phyloP scores from a whole-genome alignment of 1,140 invertebrate species.

The Teleopsis dalmanni region DNA sequence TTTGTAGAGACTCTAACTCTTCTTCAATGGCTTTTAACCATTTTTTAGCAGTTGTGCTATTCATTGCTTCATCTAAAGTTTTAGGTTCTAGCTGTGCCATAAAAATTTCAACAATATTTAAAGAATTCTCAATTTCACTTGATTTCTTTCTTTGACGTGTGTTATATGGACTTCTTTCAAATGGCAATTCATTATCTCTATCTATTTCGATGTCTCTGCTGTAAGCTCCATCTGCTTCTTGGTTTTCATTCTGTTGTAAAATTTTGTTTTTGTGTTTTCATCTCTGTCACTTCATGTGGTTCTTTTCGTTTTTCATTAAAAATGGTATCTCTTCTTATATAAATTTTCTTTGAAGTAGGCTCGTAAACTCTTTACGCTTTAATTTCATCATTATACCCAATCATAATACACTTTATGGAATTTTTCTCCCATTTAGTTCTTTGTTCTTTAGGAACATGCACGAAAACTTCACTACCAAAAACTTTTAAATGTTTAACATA shows the following conservation, averaged over 20 bases:
- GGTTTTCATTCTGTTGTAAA: neutral
- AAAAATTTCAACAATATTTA: slow-evolving; percentile 1
- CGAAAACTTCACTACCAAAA: slow-evolving; percentile 18
- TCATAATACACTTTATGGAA: slow-evolving; percentile 8
- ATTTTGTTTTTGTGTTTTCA: neutral
- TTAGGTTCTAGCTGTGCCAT: slow-evolving; percentile 3
- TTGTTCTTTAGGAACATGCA: slow-evolving; percentile 5
- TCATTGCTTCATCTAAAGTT: slow-evolving; percentile 7
- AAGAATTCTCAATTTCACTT: neutral
- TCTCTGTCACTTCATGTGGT: neutral
- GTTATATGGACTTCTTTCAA: slow-evolving; percentile 5
- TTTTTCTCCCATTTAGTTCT: slow-evolving; percentile 5
- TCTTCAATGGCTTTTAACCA: slow-evolving; percentile 10
- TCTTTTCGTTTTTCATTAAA: slow-evolving; percentile 5
- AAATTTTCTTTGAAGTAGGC: slow-evolving; percentile 1
- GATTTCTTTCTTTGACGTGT: slow-evolving; percentile 5
- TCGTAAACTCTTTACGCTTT: slow-evolving; percentile 6
- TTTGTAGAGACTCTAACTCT: slow-evolving; percentile 4
- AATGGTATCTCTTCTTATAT: slow-evolving; percentile 4
- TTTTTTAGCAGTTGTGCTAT: neutral
- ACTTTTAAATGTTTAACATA: slow-evolving; percentile 16
- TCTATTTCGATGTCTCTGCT: neutral
- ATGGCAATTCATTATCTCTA: neutral
- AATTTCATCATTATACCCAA: slow-evolving; percentile 5
- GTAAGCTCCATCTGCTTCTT: neutral